A percentile compares a stretch with the other conserved stretches of the same genome.
Conservation (phyloP, 2,797 vertebrate genomes). For the Heliangelus exortis region DNA sequence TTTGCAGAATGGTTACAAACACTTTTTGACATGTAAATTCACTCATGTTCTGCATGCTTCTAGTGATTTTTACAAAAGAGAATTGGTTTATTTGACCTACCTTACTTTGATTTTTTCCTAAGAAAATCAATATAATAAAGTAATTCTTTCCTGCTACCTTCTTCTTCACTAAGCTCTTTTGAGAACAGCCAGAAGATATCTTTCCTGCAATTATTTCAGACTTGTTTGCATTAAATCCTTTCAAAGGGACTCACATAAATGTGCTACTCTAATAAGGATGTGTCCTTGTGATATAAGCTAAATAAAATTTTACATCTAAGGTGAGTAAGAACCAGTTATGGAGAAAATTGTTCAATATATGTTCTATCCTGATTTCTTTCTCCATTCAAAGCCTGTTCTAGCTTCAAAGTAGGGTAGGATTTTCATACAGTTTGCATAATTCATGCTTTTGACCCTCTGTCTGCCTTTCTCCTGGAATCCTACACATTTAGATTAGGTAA, state of each 20-base stretch:
- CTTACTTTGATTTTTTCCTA: conserved; percentile 85
- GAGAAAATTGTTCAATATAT: conserved; percentile 95
- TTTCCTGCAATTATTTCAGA: conserved; percentile 93
- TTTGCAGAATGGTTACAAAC: conserved; percentile 84
- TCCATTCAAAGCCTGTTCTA: conserved; percentile 81
- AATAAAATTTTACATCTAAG: conserved; percentile 93
- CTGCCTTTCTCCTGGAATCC: conserved; percentile 77
- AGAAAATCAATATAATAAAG: conserved; percentile 94
- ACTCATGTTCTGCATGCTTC: conserved; percentile 74
- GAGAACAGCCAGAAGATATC: conserved; percentile 85
- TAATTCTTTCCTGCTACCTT: conserved; percentile 90
- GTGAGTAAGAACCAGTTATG: conserved; percentile 91
- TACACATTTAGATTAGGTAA: conserved; percentile 90
- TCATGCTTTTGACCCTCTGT: conserved; percentile 85
- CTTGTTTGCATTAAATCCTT: conserved; percentile 92
- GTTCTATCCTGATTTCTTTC: conserved; percentile 87
- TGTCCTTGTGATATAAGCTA: conserved; percentile 86
- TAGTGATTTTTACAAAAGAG: conserved; percentile 80
- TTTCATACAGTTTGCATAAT: conserved; percentile 94
- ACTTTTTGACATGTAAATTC: conserved; percentile 88
- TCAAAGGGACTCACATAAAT: conserved; percentile 79
- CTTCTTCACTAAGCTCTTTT: conserved; percentile 86
- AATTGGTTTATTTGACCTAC: conserved; percentile 91
- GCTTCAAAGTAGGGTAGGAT: conserved; percentile 79
- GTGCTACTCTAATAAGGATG: conserved; percentile 84